Evolutionary conservation across 2,113 vertebrate species (phyloP), one percentile per base, ranked within the genome.

Genomic region (Chionodraco myersi): DNA sequence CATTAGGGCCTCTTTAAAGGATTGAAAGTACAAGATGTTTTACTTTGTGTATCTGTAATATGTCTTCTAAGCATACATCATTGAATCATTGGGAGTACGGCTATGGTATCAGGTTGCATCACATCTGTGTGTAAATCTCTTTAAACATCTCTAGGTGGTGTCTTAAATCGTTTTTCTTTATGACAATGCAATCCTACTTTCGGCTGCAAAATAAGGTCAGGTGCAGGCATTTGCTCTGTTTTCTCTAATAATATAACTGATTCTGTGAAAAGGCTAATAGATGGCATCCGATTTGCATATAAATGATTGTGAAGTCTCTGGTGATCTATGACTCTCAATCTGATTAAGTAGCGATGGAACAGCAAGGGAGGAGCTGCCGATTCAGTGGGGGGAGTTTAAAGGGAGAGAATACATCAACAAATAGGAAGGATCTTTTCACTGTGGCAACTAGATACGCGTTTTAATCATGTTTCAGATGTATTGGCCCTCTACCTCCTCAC

Each of bases 201-300:
- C 49, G 76, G 72, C 41, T 68, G 47, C 57, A 53, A 80, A 62
- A 44, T 72, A 18, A 89, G 86, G 87, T 89, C 89, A 92, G 81
- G 82, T 90, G 87, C 71, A 65, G 84, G 34, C 68, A 26, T 63
- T 64, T 0, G 86, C 87, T 91, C 86, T 87, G 82, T 89, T 88
- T 93, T 88, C 71, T 11, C 71, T 83, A 75, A 92, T 92, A 91
- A 93, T 91, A 90, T 87, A 87, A 89, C 87, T 82, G 90, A 91
- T 90, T 89, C 82, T 79, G 85, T 85, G 84, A 92, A 92, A 92
- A 94, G 93, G 91, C 92, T 94, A 94, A 94, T 94, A 88, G 90
- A 94, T 94, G 94, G 90, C 93, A 92, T 92, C 90, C 60, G 56
- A 94, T 94, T 94, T 93, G 93, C 93, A 94, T 94, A 91, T 93